These are phyloP conservation scores for Oncorhynchus tshawytscha DNA, from an alignment of 2,113 vertebrate genomes.

Conservation along the genomic window DNA sequence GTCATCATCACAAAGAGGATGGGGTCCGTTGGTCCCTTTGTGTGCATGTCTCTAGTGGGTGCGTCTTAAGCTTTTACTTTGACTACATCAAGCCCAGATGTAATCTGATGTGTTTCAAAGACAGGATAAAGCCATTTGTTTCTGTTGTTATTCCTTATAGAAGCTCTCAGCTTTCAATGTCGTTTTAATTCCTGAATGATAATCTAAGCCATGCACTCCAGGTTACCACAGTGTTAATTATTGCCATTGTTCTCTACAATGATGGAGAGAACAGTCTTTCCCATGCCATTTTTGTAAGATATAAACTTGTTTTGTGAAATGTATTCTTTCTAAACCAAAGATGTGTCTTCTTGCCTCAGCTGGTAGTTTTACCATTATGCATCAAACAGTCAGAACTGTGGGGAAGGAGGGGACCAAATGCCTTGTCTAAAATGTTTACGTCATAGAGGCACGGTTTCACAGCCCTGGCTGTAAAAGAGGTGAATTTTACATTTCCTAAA, in stretches of 20 bases:
- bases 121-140: constrained; percentile 54
- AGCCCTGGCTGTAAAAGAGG: constrained; percentile 45
- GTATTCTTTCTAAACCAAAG: constrained; percentile 55
- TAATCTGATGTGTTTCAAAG: constrained; percentile 60
- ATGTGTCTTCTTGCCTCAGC: constrained; percentile 66
- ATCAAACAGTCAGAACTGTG: constrained; percentile 37
- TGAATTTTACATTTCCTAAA: constrained; percentile 50
- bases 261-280: neutral
- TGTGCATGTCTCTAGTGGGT: neutral
- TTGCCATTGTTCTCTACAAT: constrained; percentile 23
- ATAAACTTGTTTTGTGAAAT: constrained; percentile 58
- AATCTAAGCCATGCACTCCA: constrained; percentile 63
- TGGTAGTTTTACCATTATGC: constrained; percentile 56
- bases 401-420: constrained; percentile 63
- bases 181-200: constrained; percentile 15
- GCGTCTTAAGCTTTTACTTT: constrained; percentile 65
- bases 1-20: constrained; percentile 56
- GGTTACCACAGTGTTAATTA: constrained; percentile 74
- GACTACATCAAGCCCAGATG: constrained; percentile 52
- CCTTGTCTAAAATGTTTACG: constrained; percentile 16
- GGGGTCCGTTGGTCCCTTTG: constrained; percentile 45
- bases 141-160: constrained; percentile 34
- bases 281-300: constrained; percentile 58
- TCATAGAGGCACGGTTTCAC: constrained; percentile 42
- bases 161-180: constrained; percentile 31